phyloP scores from a whole-genome alignment of 30 jellyfish, hydroid and myxozoan species.

The Aurelia coerulea region DNA sequence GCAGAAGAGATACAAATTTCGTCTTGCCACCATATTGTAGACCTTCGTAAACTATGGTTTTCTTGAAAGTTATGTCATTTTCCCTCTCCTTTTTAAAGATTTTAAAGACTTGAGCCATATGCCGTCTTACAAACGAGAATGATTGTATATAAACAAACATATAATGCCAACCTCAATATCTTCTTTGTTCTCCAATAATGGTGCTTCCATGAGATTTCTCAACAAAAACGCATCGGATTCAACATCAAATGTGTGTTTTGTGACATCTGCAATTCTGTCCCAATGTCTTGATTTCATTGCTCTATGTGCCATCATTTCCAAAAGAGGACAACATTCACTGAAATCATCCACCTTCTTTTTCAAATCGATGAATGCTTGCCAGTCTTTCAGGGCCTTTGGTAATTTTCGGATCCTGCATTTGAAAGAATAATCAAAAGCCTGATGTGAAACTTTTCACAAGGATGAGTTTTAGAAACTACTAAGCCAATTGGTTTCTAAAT shows the following conservation, averaged over 20 bases:
- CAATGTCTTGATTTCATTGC: slow-evolving; percentile 88
- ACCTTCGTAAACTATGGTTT: too few relatives aligned
- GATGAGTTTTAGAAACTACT: too few relatives aligned
- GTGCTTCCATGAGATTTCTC: slow-evolving; percentile 87
- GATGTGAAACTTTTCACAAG: too few relatives aligned
- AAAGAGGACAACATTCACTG: slow-evolving; percentile 87
- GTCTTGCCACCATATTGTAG: too few relatives aligned
- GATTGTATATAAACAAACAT: too few relatives aligned
- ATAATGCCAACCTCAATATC: slow-evolving; percentile 78
- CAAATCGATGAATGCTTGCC: slow-evolving; percentile 89
- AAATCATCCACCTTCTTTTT: slow-evolving; percentile 83
- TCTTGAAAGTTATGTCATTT: too few relatives aligned
- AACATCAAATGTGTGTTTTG: slow-evolving; percentile 74
- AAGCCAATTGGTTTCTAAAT: too few relatives aligned
- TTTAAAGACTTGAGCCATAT: too few relatives aligned
- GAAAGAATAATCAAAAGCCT: too few relatives aligned
- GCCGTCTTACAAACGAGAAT: too few relatives aligned
- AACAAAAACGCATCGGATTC: slow-evolving; percentile 75
- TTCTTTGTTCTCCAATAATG: slow-evolving; percentile 75
- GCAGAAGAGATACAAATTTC: too few relatives aligned
- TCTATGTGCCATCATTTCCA: slow-evolving; percentile 88
- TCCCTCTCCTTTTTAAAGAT: too few relatives aligned
- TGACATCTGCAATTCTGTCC: slow-evolving; percentile 74
- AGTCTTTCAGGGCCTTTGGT: slow-evolving; percentile 81
- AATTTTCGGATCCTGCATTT: slow-evolving; percentile 66